These are phyloP conservation scores for Dynastes tityus DNA, from an alignment of 2,888 invertebrate genomes.

Conservation along the genomic window DNA sequence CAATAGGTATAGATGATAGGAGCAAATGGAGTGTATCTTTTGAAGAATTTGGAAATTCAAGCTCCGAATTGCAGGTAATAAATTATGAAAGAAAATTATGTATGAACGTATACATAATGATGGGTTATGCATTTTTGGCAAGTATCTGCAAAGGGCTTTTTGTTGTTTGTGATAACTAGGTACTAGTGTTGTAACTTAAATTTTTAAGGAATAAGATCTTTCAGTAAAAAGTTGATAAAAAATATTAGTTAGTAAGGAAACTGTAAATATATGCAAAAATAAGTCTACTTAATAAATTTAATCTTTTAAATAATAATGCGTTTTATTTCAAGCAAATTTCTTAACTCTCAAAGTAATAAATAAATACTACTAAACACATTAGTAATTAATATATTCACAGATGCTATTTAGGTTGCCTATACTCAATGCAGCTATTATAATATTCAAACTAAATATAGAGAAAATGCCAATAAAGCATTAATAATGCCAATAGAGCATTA, in stretches of 20 bases:
- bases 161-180: conserved; percentile 54
- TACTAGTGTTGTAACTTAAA: conserved; percentile 51
- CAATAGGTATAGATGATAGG: conserved; percentile 12
- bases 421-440: too few relatives aligned
- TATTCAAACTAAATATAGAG: too few relatives aligned
- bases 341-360: too few relatives aligned
- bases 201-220: conserved; percentile 46
- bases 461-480: too few relatives aligned
- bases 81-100: conserved; percentile 33
- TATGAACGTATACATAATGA: conserved; percentile 34
- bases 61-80: conserved; percentile 46
- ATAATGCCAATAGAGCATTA: too few relatives aligned
- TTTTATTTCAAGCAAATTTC: not conserved
- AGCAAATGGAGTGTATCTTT: conserved; percentile 18
- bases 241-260: conserved; percentile 44
- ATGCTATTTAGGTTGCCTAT: too few relatives aligned
- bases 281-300: conserved; percentile 53
- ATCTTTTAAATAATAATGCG: conserved; percentile 50
- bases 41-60: conserved; percentile 42
- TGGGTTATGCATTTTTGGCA: conserved; percentile 50
- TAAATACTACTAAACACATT: too few relatives aligned
- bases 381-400: too few relatives aligned
- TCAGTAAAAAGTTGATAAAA: conserved; percentile 43
- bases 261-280: conserved; percentile 52
- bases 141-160: conserved; percentile 52